phyloP scores from a whole-genome alignment of 2,888 invertebrate genomes.

The Selenia dentaria region DNA sequence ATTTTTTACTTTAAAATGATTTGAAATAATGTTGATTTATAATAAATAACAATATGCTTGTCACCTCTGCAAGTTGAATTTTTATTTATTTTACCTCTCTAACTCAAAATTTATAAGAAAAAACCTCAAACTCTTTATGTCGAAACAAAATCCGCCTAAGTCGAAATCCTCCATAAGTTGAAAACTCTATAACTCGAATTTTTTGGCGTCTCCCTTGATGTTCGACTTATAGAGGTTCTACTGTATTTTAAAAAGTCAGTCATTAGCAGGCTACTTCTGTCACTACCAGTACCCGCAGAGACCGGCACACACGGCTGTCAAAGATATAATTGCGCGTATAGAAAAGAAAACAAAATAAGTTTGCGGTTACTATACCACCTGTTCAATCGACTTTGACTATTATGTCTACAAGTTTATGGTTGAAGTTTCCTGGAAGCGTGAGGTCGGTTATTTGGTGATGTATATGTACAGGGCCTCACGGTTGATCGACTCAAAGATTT shows the following conservation, averaged over 20 bases:
- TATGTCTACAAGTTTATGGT: constrained; percentile 35
- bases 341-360: constrained; percentile 61
- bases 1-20: too few relatives aligned
- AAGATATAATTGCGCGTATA: constrained; percentile 79
- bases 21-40: too few relatives aligned
- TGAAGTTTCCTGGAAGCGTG: constrained; percentile 24
- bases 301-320: constrained; percentile 63
- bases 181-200: too few relatives aligned
- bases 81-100: too few relatives aligned
- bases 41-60: too few relatives aligned
- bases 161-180: too few relatives aligned
- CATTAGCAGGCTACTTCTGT: constrained; percentile 47
- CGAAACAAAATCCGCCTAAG: too few relatives aligned
- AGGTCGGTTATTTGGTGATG: constrained; percentile 51
- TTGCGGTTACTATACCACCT: constrained; percentile 42
- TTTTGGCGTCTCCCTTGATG: too few relatives aligned
- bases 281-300: constrained; percentile 57
- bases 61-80: too few relatives aligned
- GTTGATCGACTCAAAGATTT: constrained; percentile 75
- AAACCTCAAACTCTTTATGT: too few relatives aligned
- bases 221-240: too few relatives aligned
- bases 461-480: constrained; percentile 64
- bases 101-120: too few relatives aligned
- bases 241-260: neutral
- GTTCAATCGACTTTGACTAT: constrained; percentile 39